These are phyloP conservation scores for Ceratoteleas bidentatus DNA, from an alignment of 1,140 invertebrate species.

Conservation along the genomic window DNA sequence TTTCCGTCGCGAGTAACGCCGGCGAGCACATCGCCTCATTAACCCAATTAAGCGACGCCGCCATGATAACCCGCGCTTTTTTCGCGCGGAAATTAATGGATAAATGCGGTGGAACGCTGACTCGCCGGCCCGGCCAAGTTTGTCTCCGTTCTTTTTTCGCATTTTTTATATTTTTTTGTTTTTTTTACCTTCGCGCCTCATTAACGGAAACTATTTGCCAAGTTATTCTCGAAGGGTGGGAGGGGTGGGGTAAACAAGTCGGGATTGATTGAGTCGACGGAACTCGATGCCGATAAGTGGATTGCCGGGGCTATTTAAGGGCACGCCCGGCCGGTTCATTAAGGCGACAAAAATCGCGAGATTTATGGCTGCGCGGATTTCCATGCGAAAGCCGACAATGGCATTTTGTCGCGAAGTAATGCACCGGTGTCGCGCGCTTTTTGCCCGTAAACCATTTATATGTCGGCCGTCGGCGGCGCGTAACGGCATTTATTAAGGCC, in stretches of 20 bases:
- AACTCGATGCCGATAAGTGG: constrained; percentile 32
- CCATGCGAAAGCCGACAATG: constrained; percentile 48
- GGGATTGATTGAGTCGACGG: constrained; percentile 26
- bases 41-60: constrained; percentile 74
- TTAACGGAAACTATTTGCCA: constrained; percentile 40
- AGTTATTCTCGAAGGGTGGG: no score
- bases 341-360: constrained; percentile 40
- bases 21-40: constrained; percentile 73
- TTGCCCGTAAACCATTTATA: constrained; percentile 45
- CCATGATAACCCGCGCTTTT: constrained; percentile 71
- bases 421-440: constrained; percentile 39
- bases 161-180: no score
- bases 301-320: constrained; percentile 36
- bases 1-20: constrained; percentile 32
- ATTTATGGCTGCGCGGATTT: constrained; percentile 39
- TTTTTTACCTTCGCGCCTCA: no score
- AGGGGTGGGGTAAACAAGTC: no score
- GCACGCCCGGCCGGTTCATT: constrained; percentile 39
- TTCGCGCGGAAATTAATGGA: constrained; percentile 54
- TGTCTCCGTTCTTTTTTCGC: constrained; percentile 1
- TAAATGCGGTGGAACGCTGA: constrained; percentile 45
- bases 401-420: constrained; percentile 51
- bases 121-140: constrained; percentile 10
- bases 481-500: constrained; percentile 69
- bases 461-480: constrained; percentile 42